Evolutionary conservation across 2,113 vertebrate species (phyloP).

Genomic region (Talpa occidentalis): DNA sequence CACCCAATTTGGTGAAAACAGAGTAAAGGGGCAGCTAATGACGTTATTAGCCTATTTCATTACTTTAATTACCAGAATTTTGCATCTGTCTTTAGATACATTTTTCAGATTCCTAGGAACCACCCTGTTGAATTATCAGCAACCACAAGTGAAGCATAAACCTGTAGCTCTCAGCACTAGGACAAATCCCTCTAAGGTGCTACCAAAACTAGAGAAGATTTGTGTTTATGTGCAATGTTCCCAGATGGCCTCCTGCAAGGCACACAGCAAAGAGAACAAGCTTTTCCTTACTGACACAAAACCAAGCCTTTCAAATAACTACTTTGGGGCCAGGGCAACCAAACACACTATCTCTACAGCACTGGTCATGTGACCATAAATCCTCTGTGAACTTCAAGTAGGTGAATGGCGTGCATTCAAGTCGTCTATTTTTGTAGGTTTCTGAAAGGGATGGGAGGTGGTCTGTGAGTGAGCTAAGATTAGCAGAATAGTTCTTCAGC

Average conservation of each 20-base stretch:
- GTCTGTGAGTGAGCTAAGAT: background rate
- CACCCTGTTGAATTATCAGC: conserved; percentile 26
- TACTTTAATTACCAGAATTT: conserved; percentile 3
- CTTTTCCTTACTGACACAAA: background rate
- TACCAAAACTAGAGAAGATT: conserved; percentile 51
- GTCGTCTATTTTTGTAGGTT: background rate
- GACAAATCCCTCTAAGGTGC: conserved; percentile 46
- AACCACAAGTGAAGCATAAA: conserved; percentile 28
- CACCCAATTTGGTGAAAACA: background rate
- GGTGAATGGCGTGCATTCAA: background rate
- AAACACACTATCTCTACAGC: background rate
- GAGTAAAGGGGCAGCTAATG: background rate
- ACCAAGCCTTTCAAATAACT: background rate
- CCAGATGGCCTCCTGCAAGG: conserved; percentile 30
- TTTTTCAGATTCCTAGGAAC: background rate
- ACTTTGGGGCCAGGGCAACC: background rate
- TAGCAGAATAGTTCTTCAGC: background rate
- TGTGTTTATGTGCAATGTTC: background rate
- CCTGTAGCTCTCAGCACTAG: background rate
- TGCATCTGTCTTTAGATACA: background rate
- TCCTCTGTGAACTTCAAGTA: background rate
- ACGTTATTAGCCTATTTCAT: background rate
- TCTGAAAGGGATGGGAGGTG: background rate
- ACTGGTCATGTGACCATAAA: background rate
- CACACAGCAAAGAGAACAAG: background rate